Percentiles rank a stretch among this genome's conserved stretches.
Conservation (phyloP, 2,113 vertebrate genomes). For the Delphinus delphis region DNA sequence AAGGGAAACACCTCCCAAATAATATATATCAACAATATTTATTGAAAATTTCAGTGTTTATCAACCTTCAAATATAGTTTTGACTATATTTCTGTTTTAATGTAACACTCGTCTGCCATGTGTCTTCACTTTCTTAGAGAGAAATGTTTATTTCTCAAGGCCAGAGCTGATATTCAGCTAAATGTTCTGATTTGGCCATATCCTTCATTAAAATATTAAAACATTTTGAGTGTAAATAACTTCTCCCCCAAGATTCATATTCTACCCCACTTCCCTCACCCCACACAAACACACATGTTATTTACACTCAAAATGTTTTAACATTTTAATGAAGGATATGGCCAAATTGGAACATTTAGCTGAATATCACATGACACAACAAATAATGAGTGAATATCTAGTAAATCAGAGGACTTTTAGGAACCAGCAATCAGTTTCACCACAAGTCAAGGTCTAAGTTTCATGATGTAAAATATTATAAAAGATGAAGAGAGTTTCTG, state of each 20-base stretch:
- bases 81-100: neutral
- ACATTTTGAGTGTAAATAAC: neutral
- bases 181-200: neutral
- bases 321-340: neutral
- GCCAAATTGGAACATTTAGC: neutral
- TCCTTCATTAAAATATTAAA: neutral
- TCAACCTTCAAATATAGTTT: neutral
- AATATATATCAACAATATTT: neutral
- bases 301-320: neutral
- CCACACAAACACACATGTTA: rapidly evolving
- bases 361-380: neutral
- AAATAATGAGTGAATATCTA: neutral
- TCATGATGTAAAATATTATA: neutral
- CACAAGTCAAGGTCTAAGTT: neutral
- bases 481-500: neutral
- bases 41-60: neutral
- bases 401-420: neutral
- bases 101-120: neutral
- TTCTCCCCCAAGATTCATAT: neutral
- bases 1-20: neutral
- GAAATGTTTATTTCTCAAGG: neutral
- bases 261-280: neutral
- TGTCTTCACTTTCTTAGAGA: neutral
- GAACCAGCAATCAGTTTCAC: neutral
- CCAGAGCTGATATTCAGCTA: neutral